Evolutionary conservation across 2,888 invertebrate genomes (phyloP).

Genomic region (Argyra leucocephala): DNA sequence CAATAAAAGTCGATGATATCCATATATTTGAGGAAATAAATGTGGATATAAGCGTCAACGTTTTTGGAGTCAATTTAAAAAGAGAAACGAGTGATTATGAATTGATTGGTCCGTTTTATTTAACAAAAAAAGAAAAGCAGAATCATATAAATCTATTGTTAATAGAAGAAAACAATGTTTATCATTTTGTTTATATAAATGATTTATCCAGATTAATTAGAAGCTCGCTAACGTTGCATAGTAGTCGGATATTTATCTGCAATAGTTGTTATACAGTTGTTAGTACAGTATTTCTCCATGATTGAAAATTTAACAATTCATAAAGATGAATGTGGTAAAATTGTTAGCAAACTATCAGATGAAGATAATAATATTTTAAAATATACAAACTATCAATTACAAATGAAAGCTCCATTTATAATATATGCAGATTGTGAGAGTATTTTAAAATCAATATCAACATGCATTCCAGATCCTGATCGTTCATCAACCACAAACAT

Average conservation of each 20-base stretch:
- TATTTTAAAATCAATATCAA: not conserved
- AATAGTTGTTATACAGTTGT: too few species aligned
- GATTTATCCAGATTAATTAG: too few species aligned
- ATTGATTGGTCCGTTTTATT: not conserved
- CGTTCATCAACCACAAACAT: not conserved
- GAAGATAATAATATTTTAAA: slow-evolving; percentile 21
- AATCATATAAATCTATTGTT: not conserved
- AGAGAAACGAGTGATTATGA: not conserved
- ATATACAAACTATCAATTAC: slow-evolving; percentile 22
- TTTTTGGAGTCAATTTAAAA: not conserved
- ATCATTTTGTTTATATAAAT: not conserved
- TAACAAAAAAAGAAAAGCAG: not conserved
- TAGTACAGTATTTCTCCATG: not conserved
- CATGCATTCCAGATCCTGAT: not conserved
- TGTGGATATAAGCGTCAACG: not conserved
- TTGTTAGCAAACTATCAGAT: slow-evolving; percentile 21
- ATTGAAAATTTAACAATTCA: not conserved
- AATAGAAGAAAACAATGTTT: not conserved
- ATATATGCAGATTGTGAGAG: not conserved
- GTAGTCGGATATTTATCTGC: not conserved
- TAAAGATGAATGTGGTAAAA: slow-evolving; percentile 2
- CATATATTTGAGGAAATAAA: not conserved
- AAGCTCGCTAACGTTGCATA: too few species aligned
- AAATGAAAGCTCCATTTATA: slow-evolving; percentile 10
- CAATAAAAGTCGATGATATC: not conserved